A percentile compares a stretch with the other conserved stretches of the same genome.
These are phyloP conservation scores for Chloromyia formosa DNA, from an alignment of 2,888 invertebrate genomes.

Conservation along the genomic window DNA sequence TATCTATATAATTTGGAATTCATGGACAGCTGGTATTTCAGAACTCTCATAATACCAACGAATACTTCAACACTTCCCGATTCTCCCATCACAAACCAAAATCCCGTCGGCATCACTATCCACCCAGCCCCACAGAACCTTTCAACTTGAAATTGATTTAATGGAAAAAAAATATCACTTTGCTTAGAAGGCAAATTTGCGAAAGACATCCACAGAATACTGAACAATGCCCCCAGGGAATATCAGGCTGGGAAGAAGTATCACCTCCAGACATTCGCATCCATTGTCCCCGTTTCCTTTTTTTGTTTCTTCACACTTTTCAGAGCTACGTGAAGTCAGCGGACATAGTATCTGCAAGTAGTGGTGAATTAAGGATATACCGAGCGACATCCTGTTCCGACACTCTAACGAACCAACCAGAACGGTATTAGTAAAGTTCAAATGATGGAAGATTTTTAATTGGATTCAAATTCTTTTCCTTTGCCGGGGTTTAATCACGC, in stretches of 20 bases:
- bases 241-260: not conserved
- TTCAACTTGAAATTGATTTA: not conserved
- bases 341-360: too few relatives aligned
- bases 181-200: constrained; percentile 7
- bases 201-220: not conserved
- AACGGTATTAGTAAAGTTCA: constrained; percentile 15
- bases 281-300: not conserved
- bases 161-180: constrained; percentile 1
- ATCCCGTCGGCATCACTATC: too few relatives aligned
- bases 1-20: too few relatives aligned
- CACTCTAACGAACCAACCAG: not conserved
- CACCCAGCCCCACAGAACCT: not conserved
- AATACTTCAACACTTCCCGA: too few relatives aligned
- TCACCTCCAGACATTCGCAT: not conserved
- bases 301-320: not conserved
- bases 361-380: too few relatives aligned
- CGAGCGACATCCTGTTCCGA: not conserved
- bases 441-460: constrained; percentile 32
- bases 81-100: too few relatives aligned
- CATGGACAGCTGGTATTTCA: too few relatives aligned
- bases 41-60: too few relatives aligned
- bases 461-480: constrained; percentile 33
- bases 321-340: too few relatives aligned
- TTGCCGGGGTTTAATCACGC: not conserved
- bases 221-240: not conserved